Evolutionary conservation across 2,113 vertebrate species (phyloP).

Genomic region (Clarias macrocephalus): DNA sequence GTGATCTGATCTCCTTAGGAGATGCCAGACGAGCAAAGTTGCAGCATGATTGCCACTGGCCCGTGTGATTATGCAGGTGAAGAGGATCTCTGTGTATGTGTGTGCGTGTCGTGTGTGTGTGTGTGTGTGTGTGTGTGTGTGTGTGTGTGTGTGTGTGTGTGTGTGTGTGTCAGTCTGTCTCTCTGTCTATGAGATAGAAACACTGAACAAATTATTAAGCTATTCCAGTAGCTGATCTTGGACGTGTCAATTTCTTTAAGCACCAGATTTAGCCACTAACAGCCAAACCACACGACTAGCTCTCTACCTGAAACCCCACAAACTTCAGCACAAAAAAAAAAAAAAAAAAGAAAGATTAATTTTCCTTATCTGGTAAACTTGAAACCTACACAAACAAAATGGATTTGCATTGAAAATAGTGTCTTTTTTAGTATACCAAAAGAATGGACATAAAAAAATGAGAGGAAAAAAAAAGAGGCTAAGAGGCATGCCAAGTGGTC

Average conservation of each 20-base stretch:
- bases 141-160: conserved; percentile 1
- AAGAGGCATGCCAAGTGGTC: conserved; percentile 46
- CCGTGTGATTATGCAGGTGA: conserved; percentile 39
- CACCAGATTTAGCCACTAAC: conserved; percentile 22
- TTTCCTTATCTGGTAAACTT: conserved; percentile 6
- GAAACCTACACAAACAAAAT: neutral
- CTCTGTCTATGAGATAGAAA: neutral
- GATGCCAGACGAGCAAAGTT: conserved; percentile 38
- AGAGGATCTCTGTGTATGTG: conserved; percentile 19
- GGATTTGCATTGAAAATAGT: neutral
- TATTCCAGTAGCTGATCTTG: conserved; percentile 31
- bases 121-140: conserved; percentile 23
- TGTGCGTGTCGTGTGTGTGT: conserved; percentile 8
- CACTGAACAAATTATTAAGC: conserved; percentile 24
- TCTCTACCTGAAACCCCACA: conserved; percentile 24
- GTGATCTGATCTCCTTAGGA: conserved; percentile 44
- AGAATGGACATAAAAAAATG: conserved; percentile 20
- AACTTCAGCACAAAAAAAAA: conserved; percentile 5
- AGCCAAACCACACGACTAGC: conserved; percentile 21
- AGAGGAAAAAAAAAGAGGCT: conserved; percentile 31
- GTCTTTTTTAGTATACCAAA: conserved; percentile 19
- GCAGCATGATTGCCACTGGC: conserved; percentile 44
- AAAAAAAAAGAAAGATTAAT: neutral
- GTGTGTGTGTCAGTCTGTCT: neutral
- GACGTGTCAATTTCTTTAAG: conserved; percentile 28